A percentile compares a stretch with the other conserved stretches of the same genome.
Evolutionary conservation across 2,797 vertebrate species (phyloP).

Genomic region (Pseudochirops corinnae): DNA sequence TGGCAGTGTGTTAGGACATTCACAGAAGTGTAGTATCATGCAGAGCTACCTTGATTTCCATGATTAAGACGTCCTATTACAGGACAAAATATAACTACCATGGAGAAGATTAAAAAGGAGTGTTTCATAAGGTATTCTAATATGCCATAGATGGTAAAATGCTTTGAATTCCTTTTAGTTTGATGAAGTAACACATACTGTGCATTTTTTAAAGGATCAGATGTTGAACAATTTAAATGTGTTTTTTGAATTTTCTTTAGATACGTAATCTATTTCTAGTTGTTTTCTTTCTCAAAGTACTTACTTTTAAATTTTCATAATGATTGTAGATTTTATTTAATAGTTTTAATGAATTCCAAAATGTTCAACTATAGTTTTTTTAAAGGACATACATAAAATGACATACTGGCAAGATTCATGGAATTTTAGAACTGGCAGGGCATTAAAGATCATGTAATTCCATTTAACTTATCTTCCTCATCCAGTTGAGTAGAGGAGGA

Average conservation of each 20-base stretch:
- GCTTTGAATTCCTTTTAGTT: not conserved
- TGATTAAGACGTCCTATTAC: too few species aligned
- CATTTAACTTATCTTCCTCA: not conserved
- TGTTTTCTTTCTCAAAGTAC: not conserved
- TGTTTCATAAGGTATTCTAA: too few species aligned
- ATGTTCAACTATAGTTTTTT: not conserved
- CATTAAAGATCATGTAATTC: not conserved
- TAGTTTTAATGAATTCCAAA: not conserved
- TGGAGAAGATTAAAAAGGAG: not conserved
- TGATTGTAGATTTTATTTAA: not conserved
- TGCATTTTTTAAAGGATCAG: rapidly evolving
- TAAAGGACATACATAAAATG: not conserved
- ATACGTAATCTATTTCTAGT: not conserved
- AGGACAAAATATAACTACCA: too few species aligned
- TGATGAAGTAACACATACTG: not conserved
- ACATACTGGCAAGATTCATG: not conserved
- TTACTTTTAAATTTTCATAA: not conserved
- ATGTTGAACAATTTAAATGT: not conserved
- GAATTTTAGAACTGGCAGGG: not conserved
- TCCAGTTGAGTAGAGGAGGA: not conserved
- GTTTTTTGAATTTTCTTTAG: not conserved
- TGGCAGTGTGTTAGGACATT: not conserved
- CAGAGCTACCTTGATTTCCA: not conserved
- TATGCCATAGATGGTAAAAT: too few species aligned
- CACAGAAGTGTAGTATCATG: not conserved